phyloP scores from a whole-genome alignment of 1,140 invertebrate genomes.

The Drosophila parvula region DNA sequence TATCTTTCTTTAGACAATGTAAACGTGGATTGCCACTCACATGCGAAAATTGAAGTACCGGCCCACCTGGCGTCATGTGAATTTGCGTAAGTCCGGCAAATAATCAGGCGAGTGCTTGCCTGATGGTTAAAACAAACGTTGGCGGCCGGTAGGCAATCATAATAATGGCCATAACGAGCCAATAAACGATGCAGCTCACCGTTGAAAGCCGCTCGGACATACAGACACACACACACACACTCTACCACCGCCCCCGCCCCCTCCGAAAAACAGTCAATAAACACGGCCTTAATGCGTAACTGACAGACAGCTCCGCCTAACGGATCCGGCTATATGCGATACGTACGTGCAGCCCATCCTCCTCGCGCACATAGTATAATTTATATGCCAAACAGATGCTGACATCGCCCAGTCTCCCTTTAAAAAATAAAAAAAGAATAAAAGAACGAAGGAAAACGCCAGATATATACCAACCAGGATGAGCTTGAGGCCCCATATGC shows the following conservation, averaged over 20 bases:
- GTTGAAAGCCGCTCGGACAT: not conserved
- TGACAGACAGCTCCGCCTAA: constrained; percentile 39
- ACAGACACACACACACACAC: constrained; percentile 2
- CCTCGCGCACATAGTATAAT: constrained; percentile 42
- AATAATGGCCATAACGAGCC: constrained; percentile 71
- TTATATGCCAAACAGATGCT: constrained; percentile 67
- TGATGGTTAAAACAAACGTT: constrained; percentile 53
- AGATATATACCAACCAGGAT: constrained; percentile 30
- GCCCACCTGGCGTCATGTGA: constrained; percentile 39
- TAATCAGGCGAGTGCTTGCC: constrained; percentile 52
- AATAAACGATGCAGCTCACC: constrained; percentile 49
- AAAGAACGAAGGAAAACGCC: not conserved
- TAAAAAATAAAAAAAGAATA: not conserved
- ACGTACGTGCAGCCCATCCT: constrained; percentile 20
- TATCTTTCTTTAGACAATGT: constrained; percentile 53
- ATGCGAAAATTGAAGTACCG: constrained; percentile 48
- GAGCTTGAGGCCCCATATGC: constrained; percentile 22
- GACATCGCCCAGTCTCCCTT: constrained; percentile 36
- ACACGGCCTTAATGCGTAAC: constrained; percentile 47
- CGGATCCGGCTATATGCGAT: constrained; percentile 38
- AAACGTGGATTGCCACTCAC: constrained; percentile 47
- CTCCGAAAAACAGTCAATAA: constrained; percentile 60
- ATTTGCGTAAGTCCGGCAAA: constrained; percentile 68
- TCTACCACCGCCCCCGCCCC: not conserved
- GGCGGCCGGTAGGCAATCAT: constrained; percentile 53